A percentile compares a stretch with the other conserved stretches of the same genome.
These are phyloP conservation scores for Drosophila punjabiensis DNA, from an alignment of 1,140 invertebrate genomes.

Conservation along the genomic window DNA sequence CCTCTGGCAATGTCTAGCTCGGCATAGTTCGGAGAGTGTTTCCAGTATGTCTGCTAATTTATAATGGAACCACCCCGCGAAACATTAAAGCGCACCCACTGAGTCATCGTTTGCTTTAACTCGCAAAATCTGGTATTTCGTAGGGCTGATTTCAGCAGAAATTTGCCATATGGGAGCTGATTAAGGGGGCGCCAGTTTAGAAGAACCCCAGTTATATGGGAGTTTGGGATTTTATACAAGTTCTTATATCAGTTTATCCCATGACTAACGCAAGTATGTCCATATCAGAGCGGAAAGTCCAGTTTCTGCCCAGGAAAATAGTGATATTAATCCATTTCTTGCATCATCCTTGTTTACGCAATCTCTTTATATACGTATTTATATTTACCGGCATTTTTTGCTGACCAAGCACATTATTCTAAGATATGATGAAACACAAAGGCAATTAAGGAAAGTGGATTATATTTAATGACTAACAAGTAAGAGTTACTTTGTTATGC, in stretches of 20 bases:
- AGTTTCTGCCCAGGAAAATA: slow-evolving; percentile 6
- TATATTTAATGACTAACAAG: background rate
- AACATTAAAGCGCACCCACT: slow-evolving; percentile 14
- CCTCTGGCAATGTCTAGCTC: slow-evolving; percentile 11
- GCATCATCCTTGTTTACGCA: slow-evolving; percentile 2
- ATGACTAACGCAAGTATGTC: slow-evolving; percentile 15
- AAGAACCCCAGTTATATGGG: background rate
- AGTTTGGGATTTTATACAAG: slow-evolving; percentile 1
- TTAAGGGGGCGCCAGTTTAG: background rate
- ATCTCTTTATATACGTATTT: background rate
- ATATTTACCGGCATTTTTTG: slow-evolving; percentile 8
- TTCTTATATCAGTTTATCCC: background rate
- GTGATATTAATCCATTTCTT: background rate
- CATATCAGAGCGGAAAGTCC: background rate
- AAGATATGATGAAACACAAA: background rate
- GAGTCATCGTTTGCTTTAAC: slow-evolving; percentile 22
- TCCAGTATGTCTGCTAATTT: slow-evolving; percentile 23
- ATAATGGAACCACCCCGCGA: slow-evolving; percentile 7
- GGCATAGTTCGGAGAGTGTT: slow-evolving; percentile 8
- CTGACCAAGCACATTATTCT: background rate
- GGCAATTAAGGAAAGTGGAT: background rate
- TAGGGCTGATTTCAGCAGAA: slow-evolving; percentile 8
- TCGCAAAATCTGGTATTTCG: slow-evolving; percentile 8
- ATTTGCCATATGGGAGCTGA: background rate
- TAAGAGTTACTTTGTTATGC: background rate